Evolutionary conservation across 2,797 vertebrate genomes (phyloP), one percentile per base, ranked within the genome.

Genomic region (Leptatherina wallacei): DNA sequence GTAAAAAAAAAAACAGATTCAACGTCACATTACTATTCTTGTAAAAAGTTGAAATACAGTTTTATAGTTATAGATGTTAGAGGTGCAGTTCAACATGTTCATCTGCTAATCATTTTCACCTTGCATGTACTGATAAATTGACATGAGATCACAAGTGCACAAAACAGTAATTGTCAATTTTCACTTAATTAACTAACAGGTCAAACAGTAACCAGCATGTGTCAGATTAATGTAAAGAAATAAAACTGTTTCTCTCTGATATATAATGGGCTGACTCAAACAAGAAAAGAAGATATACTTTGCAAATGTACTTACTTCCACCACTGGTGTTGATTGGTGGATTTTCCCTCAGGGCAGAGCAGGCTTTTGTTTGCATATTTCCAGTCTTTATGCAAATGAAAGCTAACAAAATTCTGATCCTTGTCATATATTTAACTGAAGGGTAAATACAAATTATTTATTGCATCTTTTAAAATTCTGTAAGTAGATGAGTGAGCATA

Each of bases 311-410:
- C 27, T 55, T 16, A 30, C 1, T 30, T 16, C 27, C 6, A 30
- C 54, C 16, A 18, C 54, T 32, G 12, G 6, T 32, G 54, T 56
- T 30, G 12, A 14, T 54, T 55, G 14, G 27, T 54, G 12, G 6
- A 29, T 30, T 55, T 55, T 54, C 16, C 12, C 24, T 54, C 27
- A 2, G 27, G 24, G 52, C 27, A 56, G 32, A 56, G 7, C 29
- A 56, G 16, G 3, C 2, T 32, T 30, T 30, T 56, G 14, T 20
- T 56, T 56, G 29, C 14, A 32, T 14, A 16, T 56, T 30, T 30
- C 6, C 14, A 44, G 4, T 22, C n/a, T 65, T 52, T 33, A 49
- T 64, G 54, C 27, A 27, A 65, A 66, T 42, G 1, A 73, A 36
- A 40, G 35, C 27, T 47, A 51, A 35, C 35, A 3, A 0, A 5